Evolutionary conservation across 1,140 invertebrate species (phyloP).

Genomic region (Cecropterus lyciades): DNA sequence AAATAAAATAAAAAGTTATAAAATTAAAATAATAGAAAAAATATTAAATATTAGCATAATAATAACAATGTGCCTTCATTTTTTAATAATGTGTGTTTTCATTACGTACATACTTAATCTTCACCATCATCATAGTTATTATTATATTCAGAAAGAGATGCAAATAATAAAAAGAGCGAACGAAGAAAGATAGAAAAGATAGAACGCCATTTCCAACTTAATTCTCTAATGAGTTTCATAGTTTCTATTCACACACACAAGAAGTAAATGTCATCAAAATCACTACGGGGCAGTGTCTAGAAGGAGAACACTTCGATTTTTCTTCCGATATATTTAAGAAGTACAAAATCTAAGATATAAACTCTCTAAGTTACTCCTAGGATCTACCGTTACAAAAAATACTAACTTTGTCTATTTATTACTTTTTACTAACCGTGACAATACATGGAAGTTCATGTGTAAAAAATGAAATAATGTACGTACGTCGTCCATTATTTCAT

Average conservation of each 20-base stretch:
- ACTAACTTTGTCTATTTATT: conserved; percentile 14
- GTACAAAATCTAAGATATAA: conserved; percentile 49
- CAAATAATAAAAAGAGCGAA: too few relatives aligned
- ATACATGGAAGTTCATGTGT: neutral
- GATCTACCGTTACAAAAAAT: conserved; percentile 27
- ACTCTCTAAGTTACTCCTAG: conserved; percentile 27
- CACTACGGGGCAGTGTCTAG: conserved; percentile 43
- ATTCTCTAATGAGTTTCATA: conserved; percentile 3
- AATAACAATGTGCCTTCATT: too few relatives aligned
- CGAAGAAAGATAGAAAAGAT: too few relatives aligned
- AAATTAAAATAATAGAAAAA: too few relatives aligned
- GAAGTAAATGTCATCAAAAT: conserved; percentile 29
- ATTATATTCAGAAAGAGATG: too few relatives aligned
- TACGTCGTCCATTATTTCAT: too few relatives aligned
- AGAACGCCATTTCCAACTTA: conserved; percentile 8
- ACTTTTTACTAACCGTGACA: conserved; percentile 2
- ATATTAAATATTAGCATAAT: too few relatives aligned
- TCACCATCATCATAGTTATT: too few relatives aligned
- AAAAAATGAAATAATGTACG: too few relatives aligned
- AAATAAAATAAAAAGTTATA: too few relatives aligned
- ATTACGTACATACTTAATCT: too few relatives aligned
- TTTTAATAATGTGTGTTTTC: too few relatives aligned
- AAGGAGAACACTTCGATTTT: conserved; percentile 45
- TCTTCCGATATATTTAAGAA: conserved; percentile 34
- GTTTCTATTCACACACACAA: conserved; percentile 8